Conservation (phyloP, 2,888 invertebrate species). For the Acrobasis consociella region DNA sequence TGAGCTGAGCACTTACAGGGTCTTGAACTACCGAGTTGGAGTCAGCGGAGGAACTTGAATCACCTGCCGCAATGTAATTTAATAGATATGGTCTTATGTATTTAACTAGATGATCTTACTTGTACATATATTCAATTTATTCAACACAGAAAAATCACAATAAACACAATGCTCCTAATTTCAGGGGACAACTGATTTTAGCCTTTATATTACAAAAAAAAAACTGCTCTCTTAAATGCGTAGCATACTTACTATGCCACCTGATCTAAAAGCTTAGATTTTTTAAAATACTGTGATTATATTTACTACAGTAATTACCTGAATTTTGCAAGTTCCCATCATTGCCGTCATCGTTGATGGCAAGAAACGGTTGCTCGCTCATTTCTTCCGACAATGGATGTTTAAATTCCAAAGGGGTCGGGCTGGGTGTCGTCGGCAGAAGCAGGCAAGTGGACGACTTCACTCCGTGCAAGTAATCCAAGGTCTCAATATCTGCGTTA, state of each 20-base stretch:
- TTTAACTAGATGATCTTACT: too few relatives aligned
- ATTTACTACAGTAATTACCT: constrained; percentile 44
- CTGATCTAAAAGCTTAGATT: too few relatives aligned
- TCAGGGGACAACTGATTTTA: too few relatives aligned
- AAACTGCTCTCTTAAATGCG: too few relatives aligned
- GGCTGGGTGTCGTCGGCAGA: constrained; percentile 83
- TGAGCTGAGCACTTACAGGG: constrained; percentile 79
- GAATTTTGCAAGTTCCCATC: constrained; percentile 58
- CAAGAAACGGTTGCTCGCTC: constrained; percentile 70
- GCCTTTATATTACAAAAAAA: not conserved
- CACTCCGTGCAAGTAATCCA: constrained; percentile 81
- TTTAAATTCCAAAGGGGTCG: constrained; percentile 82
- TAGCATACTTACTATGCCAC: too few relatives aligned
- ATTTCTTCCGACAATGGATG: constrained; percentile 83
- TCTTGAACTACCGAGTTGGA: constrained; percentile 78
- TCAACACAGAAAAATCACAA: too few relatives aligned
- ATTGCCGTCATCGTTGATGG: constrained; percentile 59
- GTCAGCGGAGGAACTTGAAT: constrained; percentile 77
- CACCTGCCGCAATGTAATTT: constrained; percentile 42
- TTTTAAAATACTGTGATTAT: too few relatives aligned
- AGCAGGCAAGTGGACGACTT: constrained; percentile 86
- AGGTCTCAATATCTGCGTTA: constrained; percentile 58
- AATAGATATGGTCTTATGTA: too few relatives aligned
- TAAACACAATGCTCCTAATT: too few relatives aligned
- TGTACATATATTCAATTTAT: too few relatives aligned